Conservation (phyloP, 1,140 invertebrate genomes). For the Zaprionus ornatus region DNA sequence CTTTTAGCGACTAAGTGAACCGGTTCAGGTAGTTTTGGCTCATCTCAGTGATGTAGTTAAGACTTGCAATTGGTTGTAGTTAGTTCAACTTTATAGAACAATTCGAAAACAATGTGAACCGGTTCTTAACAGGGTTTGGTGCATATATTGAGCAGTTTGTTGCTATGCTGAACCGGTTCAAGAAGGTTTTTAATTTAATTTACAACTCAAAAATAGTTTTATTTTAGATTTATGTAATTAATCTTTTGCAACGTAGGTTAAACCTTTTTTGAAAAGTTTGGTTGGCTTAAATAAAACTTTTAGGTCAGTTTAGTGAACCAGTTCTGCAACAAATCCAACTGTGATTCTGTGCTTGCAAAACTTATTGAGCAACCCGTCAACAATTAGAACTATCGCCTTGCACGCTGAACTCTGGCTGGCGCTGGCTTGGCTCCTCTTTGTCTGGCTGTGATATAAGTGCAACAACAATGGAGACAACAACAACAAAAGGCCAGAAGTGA, state of each 20-base stretch:
- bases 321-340: not conserved
- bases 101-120: too few species aligned
- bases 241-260: too few species aligned
- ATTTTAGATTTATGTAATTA: too few species aligned
- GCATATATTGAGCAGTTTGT: not conserved
- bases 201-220: not conserved
- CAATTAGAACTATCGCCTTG: constrained; percentile 26
- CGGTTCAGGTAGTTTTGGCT: not conserved
- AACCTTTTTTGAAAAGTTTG: too few species aligned
- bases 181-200: not conserved
- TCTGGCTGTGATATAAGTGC: constrained; percentile 36
- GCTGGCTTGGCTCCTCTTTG: constrained; percentile 20
- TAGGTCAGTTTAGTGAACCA: not conserved
- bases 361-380: constrained; percentile 21
- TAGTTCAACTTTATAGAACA: too few species aligned
- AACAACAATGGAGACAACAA: constrained; percentile 14
- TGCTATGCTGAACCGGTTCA: not conserved
- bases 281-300: too few species aligned
- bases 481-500: constrained; percentile 27
- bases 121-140: too few species aligned
- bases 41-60: not conserved
- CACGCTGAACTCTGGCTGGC: constrained; percentile 9
- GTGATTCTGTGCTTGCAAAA: not conserved
- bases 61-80: too few species aligned
- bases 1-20: not conserved